These are phyloP conservation scores for Corythornis cristatus DNA, from an alignment of 2,113 vertebrate genomes.

Conservation along the genomic window DNA sequence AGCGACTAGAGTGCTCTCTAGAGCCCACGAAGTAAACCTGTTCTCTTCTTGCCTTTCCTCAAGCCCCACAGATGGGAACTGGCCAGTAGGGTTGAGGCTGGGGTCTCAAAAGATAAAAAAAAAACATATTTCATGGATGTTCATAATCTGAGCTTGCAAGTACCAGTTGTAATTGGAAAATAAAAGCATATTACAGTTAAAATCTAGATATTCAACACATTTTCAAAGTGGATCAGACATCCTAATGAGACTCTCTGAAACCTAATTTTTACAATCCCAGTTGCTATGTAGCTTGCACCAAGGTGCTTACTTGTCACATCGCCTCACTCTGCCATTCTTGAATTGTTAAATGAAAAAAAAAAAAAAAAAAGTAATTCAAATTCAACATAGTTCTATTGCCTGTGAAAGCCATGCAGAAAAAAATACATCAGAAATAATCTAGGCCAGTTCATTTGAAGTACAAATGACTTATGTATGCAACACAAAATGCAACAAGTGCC, in stretches of 20 bases:
- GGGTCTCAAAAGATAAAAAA: background rate
- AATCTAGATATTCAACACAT: conserved; percentile 19
- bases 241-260: background rate
- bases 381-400: conserved; percentile 23
- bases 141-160: background rate
- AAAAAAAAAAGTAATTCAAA: background rate
- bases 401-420: conserved; percentile 11
- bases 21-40: background rate
- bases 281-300: conserved; percentile 21
- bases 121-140: background rate
- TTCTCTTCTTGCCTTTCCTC: background rate
- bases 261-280: conserved; percentile 23
- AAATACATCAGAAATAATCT: conserved; percentile 2
- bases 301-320: conserved; percentile 34
- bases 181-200: conserved; percentile 34
- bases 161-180: background rate
- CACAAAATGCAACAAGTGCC: conserved; percentile 46
- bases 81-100: background rate
- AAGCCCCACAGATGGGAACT: background rate
- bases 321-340: conserved; percentile 19
- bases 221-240: conserved; percentile 35
- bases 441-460: conserved; percentile 55
- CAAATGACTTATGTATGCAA: conserved; percentile 50
- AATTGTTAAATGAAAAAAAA: background rate
- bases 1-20: background rate